Evolutionary conservation across 2,113 vertebrate genomes (phyloP).

Genomic region (Aphyosemion australe): DNA sequence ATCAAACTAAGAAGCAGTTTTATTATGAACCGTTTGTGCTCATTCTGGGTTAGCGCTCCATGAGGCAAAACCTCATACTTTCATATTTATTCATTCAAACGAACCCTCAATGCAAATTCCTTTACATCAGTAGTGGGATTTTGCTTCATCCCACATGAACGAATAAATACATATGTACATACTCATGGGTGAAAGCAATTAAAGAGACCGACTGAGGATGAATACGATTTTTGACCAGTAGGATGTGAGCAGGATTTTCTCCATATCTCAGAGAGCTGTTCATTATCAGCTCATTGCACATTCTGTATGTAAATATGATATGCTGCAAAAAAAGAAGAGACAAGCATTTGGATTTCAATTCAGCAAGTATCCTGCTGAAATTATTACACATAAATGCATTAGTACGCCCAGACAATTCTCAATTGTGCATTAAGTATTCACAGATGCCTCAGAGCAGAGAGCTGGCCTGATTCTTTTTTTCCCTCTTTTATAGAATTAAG

Average conservation of each 20-base stretch:
- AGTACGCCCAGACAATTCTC: constrained; percentile 5
- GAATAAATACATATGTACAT: too few species aligned
- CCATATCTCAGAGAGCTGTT: neutral
- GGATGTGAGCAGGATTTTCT: neutral
- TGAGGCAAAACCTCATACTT: constrained; percentile 43
- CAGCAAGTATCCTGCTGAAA: constrained; percentile 5
- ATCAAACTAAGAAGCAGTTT: constrained; percentile 48
- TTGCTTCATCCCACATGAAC: too few species aligned
- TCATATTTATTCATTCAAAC: constrained; percentile 64
- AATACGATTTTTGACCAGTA: neutral
- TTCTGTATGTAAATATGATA: constrained; percentile 17
- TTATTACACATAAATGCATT: constrained; percentile 16
- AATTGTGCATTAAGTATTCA: constrained; percentile 22
- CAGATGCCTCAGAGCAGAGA: constrained; percentile 24
- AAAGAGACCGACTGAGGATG: too few species aligned
- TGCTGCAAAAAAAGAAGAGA: neutral
- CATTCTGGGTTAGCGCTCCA: constrained; percentile 47
- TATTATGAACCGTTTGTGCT: constrained; percentile 52
- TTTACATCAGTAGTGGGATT: too few species aligned
- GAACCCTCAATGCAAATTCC: constrained; percentile 38
- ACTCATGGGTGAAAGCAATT: too few species aligned
- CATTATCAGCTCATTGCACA: neutral
- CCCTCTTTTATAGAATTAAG: constrained; percentile 15
- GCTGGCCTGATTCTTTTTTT: constrained; percentile 10
- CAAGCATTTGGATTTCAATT: neutral